phyloP scores from a whole-genome alignment of 2,888 invertebrate species.

The Parnassius glacialis region DNA sequence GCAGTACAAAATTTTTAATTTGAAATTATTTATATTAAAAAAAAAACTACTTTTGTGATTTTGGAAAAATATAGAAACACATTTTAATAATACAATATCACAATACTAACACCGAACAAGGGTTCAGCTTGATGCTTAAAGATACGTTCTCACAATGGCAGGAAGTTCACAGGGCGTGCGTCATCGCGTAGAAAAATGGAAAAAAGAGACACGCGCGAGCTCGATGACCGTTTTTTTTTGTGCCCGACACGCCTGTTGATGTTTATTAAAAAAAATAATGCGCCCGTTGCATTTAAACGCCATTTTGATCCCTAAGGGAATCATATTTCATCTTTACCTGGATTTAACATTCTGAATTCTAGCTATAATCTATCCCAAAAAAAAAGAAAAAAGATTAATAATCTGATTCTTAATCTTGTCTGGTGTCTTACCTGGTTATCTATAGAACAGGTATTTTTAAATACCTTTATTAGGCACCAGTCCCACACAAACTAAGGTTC shows the following conservation, averaged over 20 bases:
- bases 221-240: conserved; percentile 52
- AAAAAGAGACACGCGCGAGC: conserved; percentile 38
- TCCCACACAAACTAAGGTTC: too few relatives aligned
- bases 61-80: too few relatives aligned
- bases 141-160: conserved; percentile 71
- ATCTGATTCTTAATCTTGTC: too few relatives aligned
- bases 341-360: too few relatives aligned
- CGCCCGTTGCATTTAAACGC: conserved; percentile 36
- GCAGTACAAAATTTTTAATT: too few relatives aligned
- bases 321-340: not conserved
- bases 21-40: too few relatives aligned
- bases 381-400: too few relatives aligned
- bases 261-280: conserved; percentile 44
- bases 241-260: conserved; percentile 38
- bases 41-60: too few relatives aligned
- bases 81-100: not conserved
- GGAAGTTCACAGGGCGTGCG: conserved; percentile 76
- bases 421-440: too few relatives aligned
- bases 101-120: not conserved
- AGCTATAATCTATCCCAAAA: too few relatives aligned
- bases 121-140: conserved; percentile 13
- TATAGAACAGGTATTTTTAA: too few relatives aligned
- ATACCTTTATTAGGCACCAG: too few relatives aligned
- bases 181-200: conserved; percentile 55
- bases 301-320: conserved; percentile 11